phyloP scores from a whole-genome alignment of 2,888 invertebrate genomes.

The Cerastoderma edule region DNA sequence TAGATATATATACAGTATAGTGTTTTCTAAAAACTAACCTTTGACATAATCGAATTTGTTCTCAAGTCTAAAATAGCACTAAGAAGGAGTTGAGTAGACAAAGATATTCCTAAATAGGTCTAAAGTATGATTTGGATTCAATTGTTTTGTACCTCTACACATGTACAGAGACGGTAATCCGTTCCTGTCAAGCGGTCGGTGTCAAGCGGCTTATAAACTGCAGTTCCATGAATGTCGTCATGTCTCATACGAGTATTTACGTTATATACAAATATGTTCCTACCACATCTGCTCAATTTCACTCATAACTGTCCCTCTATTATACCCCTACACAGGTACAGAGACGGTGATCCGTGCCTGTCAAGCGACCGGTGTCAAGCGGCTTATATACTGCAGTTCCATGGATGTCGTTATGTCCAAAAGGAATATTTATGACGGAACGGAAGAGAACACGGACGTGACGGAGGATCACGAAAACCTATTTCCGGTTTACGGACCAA shows the following conservation, averaged over 20 bases:
- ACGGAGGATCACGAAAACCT: conserved; percentile 81
- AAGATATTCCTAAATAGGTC: too few species aligned
- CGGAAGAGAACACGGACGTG: conserved; percentile 64
- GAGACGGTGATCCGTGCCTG: conserved; percentile 86
- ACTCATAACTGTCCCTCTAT: neutral
- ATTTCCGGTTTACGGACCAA: conserved; percentile 86
- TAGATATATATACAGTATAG: neutral
- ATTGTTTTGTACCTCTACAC: neutral
- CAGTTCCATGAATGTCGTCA: conserved; percentile 85
- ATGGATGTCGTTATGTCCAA: conserved; percentile 84
- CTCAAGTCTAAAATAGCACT: neutral
- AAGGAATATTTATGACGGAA: conserved; percentile 76
- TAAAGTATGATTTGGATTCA: neutral
- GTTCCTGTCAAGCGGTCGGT: conserved; percentile 84
- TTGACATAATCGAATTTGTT: neutral
- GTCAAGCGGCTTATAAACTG: conserved; percentile 86
- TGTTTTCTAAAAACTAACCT: neutral
- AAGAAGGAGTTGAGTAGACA: neutral
- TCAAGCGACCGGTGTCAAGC: conserved; percentile 83
- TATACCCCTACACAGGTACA: conserved; percentile 85
- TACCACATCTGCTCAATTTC: neutral
- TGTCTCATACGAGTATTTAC: conserved; percentile 75
- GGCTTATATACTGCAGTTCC: conserved; percentile 87
- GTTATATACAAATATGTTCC: neutral
- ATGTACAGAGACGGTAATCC: conserved; percentile 87